Evolutionary conservation across 23 tunicate species (phyloP), one percentile per base, ranked within the genome.

Genomic region (Botrylloides violaceus): DNA sequence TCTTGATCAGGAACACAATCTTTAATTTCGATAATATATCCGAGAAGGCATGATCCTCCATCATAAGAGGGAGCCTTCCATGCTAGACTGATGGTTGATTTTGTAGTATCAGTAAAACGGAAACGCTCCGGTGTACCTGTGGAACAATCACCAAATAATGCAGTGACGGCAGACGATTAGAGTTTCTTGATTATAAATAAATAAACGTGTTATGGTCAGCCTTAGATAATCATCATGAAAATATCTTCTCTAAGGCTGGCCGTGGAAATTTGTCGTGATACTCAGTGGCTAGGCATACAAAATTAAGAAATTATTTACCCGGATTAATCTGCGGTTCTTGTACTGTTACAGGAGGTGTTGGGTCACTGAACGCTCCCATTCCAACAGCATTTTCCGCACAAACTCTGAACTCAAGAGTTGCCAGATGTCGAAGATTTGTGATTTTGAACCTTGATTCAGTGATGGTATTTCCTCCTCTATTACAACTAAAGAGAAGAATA

Each of bases 331-430:
- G 59, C 19, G 98, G 98, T n/a, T 93, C 98, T 73, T 85, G 81
- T 2, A 93, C 98, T 24, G 73, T 59, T n/a, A 36, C 78, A 31
- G 28, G 76, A 34, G 55, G 38, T 33, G 84, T 80, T 9, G 81
- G 31, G 23, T 93, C 94, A 34, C 94, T 80, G 78, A 85, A 93
- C n/a, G 66, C 37, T 2, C 94, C 83, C 38, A 72, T 29, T 2
- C 98, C 98, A 33, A 84, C 98, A 61, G 66, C 79, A 53, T 93
- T 93, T 64, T 77, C 94, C 1, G 98, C 98, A 34, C 91, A 92
- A 5, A 93, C 85, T 60, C 98, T 65, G 72, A 93, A 93, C 59
- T 86, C 84, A 6, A 76, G 34, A 36, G 34, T 36, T 19, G 94
- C 71, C 29, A 70, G 43, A 26, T 60, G 73, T 2, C 94, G 75